A percentile compares a stretch with the other conserved stretches of the same genome.
phyloP scores from a whole-genome alignment of 2,888 invertebrate species.

The Melanophora roralis region DNA sequence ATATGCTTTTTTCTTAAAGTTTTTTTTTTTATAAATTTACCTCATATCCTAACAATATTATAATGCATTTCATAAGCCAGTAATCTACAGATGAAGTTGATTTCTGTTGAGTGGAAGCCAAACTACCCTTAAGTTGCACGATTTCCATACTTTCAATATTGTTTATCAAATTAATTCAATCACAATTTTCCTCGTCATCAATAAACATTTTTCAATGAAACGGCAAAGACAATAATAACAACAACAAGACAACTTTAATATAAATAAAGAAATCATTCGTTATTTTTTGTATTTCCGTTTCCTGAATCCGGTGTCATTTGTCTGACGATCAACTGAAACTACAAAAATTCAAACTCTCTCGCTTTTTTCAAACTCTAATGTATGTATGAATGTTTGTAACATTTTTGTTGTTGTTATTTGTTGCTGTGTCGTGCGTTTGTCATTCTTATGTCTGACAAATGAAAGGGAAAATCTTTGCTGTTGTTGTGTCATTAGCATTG shows the following conservation, averaged over 20 bases:
- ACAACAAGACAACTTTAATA: conserved; percentile 25
- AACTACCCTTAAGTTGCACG: conserved; percentile 23
- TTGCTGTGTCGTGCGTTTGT: not conserved
- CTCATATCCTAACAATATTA: too few species aligned
- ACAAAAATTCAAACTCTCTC: conserved; percentile 16
- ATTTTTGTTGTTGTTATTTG: conserved; percentile 9
- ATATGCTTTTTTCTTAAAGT: too few species aligned
- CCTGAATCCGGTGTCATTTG: conserved; percentile 62
- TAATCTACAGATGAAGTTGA: too few species aligned
- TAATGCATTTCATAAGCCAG: too few species aligned
- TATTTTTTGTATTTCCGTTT: conserved; percentile 61
- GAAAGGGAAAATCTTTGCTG: conserved; percentile 45
- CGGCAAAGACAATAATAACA: conserved; percentile 14
- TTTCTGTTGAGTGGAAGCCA: too few species aligned
- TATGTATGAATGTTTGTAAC: conserved; percentile 10
- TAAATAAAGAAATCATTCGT: conserved; percentile 55
- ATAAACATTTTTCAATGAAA: not conserved
- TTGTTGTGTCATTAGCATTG: conserved; percentile 59
- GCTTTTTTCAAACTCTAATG: not conserved
- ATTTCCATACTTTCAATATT: not conserved
- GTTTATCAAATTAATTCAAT: conserved; percentile 38
- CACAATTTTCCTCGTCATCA: conserved; percentile 40
- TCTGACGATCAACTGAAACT: conserved; percentile 53
- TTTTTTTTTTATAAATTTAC: too few species aligned
- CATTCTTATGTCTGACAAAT: conserved; percentile 15